Evolutionary conservation across 2,888 invertebrate species (phyloP), one percentile per base, ranked within the genome.

Genomic region (Hemicrepidius hirtus): DNA sequence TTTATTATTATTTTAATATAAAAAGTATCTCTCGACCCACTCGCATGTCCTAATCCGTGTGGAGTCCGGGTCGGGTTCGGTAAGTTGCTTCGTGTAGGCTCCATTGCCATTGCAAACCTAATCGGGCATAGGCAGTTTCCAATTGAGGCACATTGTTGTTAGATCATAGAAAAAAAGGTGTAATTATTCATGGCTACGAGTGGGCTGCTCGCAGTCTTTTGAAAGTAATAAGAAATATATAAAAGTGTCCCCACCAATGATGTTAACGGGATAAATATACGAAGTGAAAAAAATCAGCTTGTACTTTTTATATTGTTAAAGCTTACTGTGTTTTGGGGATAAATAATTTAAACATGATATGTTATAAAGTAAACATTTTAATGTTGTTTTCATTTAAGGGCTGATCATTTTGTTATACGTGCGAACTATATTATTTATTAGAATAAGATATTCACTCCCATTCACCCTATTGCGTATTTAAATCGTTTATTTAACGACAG

Each of bases 51-150:
- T 68, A 68, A 68, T 68, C 63, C 50, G 68, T 41, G 41, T 24
- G 49, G 62, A 68, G 62, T 68, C 62, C 68, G 68, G 68, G 63
- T 63, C 63, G 62, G 53, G 68, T 63, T 35, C 60, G 50, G 68
- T 68, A 49, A 59, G 53, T 41, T 28, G 68, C 46, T 62, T 28
- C 50, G 63, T 63, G 68, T 68, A 63, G 68, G 68, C 53, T 63
- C 55, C 68, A 68, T 68, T 68, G 68, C 62, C 63, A 68, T 68
- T 71, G 59, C 66, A 37, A 60, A 40, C 59, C 70, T 71, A 65
- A 64, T 57, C 57, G 37, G 70, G 70, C 41, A 71, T 71, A 65
- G 64, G 65, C 70, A 65, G 65, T 69, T 69, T 71, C 64, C 70
- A 65, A 71, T 71, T 71, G 63, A 64, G 70, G 70, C 44, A 44